Evolutionary conservation across 2,797 vertebrate genomes (phyloP), one percentile per base, ranked within the genome.

Genomic region (Enteromius treurensis): DNA sequence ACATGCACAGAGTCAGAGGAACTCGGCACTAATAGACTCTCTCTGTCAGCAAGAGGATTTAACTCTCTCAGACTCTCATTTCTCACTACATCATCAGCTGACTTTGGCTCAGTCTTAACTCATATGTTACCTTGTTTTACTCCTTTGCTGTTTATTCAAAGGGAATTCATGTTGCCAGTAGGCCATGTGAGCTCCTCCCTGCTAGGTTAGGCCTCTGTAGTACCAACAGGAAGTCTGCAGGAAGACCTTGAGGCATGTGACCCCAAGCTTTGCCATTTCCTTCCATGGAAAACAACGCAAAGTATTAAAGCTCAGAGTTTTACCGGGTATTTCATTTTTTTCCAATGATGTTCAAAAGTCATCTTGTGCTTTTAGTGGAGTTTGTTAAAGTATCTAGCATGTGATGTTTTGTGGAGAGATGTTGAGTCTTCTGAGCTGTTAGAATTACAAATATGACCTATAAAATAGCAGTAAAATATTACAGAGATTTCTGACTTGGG

Each of bases 1-100:
- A 89, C 75, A 88, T 85, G 85, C 40, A 55, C 67, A 10, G 71
- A 85, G 78, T 85, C 80, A 85, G 71, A 84, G 64, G 21, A 76
- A 77, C 74, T 85, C 85, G 67, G 77, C 73, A 58, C 37, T 84
- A 79, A 79, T 84, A 53, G 34, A 80, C 34, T 78, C 34, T 86
- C 73, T 83, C 81, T 85, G 77, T 84, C 49, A 67, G 40, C 60
- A 53, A 26, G 26, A 60, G 47, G 40, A 67, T 62, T 60, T 77
- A 29, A 60, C n/a, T 75, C 62, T 26, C 8, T 64, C 42, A 21
- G 15, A 62, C 53, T 81, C 68, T 55, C 23, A 51, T 77, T 68
- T 47, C 60, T 67, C 71, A 82, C 45, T n/a, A 17, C 32, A 62
- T 47, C 29, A 32, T 21, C 81, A 53, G 32, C n/a, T 40, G 60